Conservation (phyloP, 64 coral and sea anemone genomes). For the Montipora capricornis region DNA sequence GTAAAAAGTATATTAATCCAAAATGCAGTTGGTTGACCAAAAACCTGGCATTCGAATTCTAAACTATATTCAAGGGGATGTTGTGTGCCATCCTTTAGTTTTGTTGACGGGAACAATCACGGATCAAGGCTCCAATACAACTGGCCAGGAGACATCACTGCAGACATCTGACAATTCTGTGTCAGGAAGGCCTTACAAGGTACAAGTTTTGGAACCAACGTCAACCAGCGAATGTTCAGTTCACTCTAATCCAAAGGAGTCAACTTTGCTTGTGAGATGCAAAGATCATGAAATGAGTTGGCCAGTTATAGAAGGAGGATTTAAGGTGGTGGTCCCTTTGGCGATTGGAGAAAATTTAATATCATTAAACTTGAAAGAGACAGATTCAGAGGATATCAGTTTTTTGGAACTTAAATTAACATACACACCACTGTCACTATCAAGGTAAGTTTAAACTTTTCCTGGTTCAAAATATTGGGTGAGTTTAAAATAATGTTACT, state of each 20-base stretch:
- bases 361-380: conserved; percentile 44
- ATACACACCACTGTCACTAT: conserved; percentile 54
- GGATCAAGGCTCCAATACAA: not conserved
- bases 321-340: conserved; percentile 80
- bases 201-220: not conserved
- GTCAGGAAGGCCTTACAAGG: not conserved
- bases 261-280: conserved; percentile 2
- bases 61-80: conserved; percentile 69
- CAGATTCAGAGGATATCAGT: not conserved
- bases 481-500: no score
- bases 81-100: conserved; percentile 78
- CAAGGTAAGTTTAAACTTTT: conserved; percentile 49
- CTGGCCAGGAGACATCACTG: not conserved
- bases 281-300: conserved; percentile 38
- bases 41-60: conserved; percentile 56
- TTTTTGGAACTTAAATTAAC: conserved; percentile 65
- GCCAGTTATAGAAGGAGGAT: conserved; percentile 77
- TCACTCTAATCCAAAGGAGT: not conserved
- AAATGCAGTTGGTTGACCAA: not conserved
- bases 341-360: conserved; percentile 78
- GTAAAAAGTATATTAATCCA: not conserved
- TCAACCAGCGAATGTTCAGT: not conserved
- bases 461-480: no score
- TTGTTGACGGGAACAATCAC: conserved; percentile 70
- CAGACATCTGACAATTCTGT: conserved; percentile 2